These are phyloP conservation scores for Sus cebifrons DNA, from an alignment of 2,797 vertebrate species.

Conservation along the genomic window DNA sequence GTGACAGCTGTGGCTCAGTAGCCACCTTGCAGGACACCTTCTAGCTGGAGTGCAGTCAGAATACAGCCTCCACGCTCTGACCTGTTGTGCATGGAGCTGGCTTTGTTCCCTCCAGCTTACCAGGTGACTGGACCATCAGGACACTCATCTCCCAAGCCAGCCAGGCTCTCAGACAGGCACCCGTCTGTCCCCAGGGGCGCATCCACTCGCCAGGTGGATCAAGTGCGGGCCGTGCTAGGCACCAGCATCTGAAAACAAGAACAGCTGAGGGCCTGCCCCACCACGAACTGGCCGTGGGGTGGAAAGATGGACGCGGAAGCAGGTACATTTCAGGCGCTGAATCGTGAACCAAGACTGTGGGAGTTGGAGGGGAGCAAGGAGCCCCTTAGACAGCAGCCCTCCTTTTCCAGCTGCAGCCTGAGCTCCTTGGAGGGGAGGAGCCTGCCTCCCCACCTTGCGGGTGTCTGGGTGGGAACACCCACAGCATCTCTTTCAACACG, in stretches of 20 bases:
- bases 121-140: background rate
- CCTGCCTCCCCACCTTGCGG: background rate
- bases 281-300: background rate
- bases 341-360: accelerated
- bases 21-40: background rate
- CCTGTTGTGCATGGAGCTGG: background rate
- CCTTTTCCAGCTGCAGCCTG: background rate
- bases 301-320: background rate
- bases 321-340: background rate
- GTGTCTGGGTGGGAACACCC: background rate
- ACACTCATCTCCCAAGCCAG: background rate
- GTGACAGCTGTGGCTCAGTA: background rate
- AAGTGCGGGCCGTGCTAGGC: background rate
- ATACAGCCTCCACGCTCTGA: background rate
- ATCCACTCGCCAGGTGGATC: background rate
- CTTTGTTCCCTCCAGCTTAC: background rate
- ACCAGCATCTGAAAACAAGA: background rate
- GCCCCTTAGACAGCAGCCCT: accelerated
- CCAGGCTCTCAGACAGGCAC: background rate
- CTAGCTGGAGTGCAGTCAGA: background rate
- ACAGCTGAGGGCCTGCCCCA: background rate
- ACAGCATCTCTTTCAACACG: background rate
- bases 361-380: background rate
- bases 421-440: background rate
- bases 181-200: background rate